Percentiles rank a stretch among this genome's conserved stretches.
phyloP scores from a whole-genome alignment of 2,888 invertebrate genomes.

The Lymantria dispar region DNA sequence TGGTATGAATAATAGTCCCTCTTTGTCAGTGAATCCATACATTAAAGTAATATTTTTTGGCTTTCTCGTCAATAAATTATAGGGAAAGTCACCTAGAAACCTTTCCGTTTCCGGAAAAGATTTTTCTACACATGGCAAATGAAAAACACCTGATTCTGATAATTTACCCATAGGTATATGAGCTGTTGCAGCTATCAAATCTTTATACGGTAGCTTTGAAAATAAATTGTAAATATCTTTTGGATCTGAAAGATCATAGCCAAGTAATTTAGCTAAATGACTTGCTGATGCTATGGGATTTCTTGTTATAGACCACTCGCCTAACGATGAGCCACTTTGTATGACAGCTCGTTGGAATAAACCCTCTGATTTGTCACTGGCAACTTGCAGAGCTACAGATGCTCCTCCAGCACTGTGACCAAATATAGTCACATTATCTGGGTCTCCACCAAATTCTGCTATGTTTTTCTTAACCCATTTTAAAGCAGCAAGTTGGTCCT shows the following conservation, averaged over 20 bases:
- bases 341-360: constrained; percentile 62
- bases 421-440: constrained; percentile 58
- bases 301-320: constrained; percentile 61
- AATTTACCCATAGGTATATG: constrained; percentile 49
- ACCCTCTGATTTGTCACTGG: constrained; percentile 54
- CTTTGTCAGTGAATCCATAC: constrained; percentile 57
- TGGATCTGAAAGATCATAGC: constrained; percentile 53
- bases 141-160: constrained; percentile 33
- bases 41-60: constrained; percentile 50
- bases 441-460: constrained; percentile 60
- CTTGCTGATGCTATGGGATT: constrained; percentile 58
- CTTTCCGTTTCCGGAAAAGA: constrained; percentile 50
- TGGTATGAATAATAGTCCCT: constrained; percentile 48
- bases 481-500: constrained; percentile 61
- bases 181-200: constrained; percentile 44
- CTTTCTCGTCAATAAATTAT: constrained; percentile 49
- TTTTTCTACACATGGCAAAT: constrained; percentile 61
- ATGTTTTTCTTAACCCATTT: constrained; percentile 63
- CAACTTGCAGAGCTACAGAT: constrained; percentile 49
- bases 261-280: constrained; percentile 52
- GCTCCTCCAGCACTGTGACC: constrained; percentile 62
- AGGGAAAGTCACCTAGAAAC: constrained; percentile 57
- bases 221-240: constrained; percentile 58
- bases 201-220: constrained; percentile 42
- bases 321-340: constrained; percentile 62